Base-by-base conservation (phyloP, 2,888 invertebrate species). In the Netelia inedita region DNA sequence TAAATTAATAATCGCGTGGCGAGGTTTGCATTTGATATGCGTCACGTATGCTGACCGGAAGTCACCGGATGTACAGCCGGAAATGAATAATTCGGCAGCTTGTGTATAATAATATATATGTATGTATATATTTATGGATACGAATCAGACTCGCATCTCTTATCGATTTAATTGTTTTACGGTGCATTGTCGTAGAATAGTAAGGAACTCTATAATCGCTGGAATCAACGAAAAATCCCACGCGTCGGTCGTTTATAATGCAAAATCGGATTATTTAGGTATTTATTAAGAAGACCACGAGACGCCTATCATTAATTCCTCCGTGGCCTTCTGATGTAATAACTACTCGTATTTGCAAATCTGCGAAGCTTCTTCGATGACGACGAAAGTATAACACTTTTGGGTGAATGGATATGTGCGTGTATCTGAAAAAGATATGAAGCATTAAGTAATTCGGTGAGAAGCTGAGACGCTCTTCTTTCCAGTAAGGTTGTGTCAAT, bases 1-100 rank as follows among this genome's bases (percentile, higher is more conserved):
- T 76, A 14, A 76, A 76, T 76, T 76, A 68, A 75, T 75, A 75
- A 71, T 59, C 43, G 41, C 41, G 46, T 23, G 28, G 76, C 46
- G n/a, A 66, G 9, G 10, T 66, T 59, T 41, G 68, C 21, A 41
- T 76, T 21, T 43, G 41, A 21, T 57, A 19, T 53, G 28, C 14
- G 35, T 46, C 68, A 8, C 23, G 6, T 46, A 16, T 68, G 21
- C 43, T 28, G 55, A 35, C n/a, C 66, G 57, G 75, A 75, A 76
- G 75, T 66, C 14, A 46, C 65, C 16, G 41, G 66, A 55, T 66
- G 75, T 55, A 53, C 43, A 35, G 79, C 28, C 79, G 83, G 83
- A 83, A 83, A 83, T 71, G 79, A 79, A 83, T 83, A 83, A 83
- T 83, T 79, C 74, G 83, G 83, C 68, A 66, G 43, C 35, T 50